Base-by-base conservation (phyloP, 2,888 invertebrate species). In the Chymomyza amoena region DNA sequence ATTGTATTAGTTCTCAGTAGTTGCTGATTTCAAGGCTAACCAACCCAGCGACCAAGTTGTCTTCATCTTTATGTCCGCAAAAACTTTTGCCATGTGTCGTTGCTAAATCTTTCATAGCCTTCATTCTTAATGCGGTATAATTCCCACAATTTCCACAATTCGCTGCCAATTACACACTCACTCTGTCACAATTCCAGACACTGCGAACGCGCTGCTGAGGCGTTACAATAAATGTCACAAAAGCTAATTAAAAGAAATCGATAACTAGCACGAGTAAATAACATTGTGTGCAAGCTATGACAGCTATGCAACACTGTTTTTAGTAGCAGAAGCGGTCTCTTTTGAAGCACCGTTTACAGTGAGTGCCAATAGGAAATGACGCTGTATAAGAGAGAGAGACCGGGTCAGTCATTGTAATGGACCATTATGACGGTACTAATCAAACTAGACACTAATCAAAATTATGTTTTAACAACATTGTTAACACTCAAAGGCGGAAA, bases 171-270 rank as follows among this genome's bases (percentile, higher is more conserved):
- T 45, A 45, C 39, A 45, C 39, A 45, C 39, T 45, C 39, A 13
- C 39, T 45, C 6, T 45, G 39, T 45, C 39, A 45, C 39, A 45
- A 54, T 20, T 18, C 54, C 16, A 54, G 20, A 9, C 54, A 54
- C 54, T 18, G 7, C 18, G 20, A 16, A n/a, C 54, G 54, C 54
- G 0, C 16, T 54, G 16, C 28, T n/a, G 3, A 13, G 25, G 50
- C 62, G 45, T 62, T n/a, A n/a, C 18, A 18, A 20, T 62, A 51
- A 62, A 62, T 62, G 50, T 15, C 62, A 51, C 51, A 51, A 57
- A 64, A 64, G 16, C 64, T 64, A 64, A 64, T 64, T 64, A 64
- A 64, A 64, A 64, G 20, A 28, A 64, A 64, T 64, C 64, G 64
- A 64, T 64, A 64, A 64, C 45, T 64, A 56, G 18, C 45, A 20